phyloP scores from a whole-genome alignment of 2,797 vertebrate species.

The Spheniscus humboldti region DNA sequence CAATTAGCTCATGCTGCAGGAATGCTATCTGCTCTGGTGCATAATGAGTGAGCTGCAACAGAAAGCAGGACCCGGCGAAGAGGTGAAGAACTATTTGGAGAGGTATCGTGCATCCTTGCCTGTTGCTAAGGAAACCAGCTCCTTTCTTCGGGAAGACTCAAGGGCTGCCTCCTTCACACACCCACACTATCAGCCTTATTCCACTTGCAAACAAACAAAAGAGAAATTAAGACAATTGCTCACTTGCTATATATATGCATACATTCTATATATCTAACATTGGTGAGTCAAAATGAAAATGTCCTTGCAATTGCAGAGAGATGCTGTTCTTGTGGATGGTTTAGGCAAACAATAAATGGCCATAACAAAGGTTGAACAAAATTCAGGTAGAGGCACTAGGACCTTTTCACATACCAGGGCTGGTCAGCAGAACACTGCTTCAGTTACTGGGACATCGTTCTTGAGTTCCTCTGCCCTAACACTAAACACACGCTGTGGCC shows the following conservation, averaged over 20 bases:
- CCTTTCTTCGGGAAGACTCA: not conserved
- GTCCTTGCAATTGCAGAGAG: not conserved
- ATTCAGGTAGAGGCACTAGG: not conserved
- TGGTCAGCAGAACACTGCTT: not conserved
- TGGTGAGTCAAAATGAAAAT: not conserved
- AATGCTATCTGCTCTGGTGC: conserved; percentile 6
- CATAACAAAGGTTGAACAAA: not conserved
- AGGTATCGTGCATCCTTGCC: not conserved
- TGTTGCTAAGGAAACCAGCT: conserved; percentile 40
- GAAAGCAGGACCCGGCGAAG: not conserved
- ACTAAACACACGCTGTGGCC: accelerated
- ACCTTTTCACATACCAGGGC: not conserved
- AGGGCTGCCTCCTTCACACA: not conserved
- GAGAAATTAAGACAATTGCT: not conserved
- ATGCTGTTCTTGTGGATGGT: not conserved
- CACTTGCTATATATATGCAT: not conserved
- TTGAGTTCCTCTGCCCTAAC: not conserved
- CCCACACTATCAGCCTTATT: not conserved
- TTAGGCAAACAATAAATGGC: not conserved
- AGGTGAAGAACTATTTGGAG: not conserved
- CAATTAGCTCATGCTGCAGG: conserved; percentile 29
- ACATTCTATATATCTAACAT: accelerated
- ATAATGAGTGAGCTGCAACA: not conserved
- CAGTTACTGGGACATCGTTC: not conserved
- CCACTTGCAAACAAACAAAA: not conserved